Evolutionary conservation across 2,888 invertebrate species (phyloP).

Genomic region (Venustoraphidia nigricollis): DNA sequence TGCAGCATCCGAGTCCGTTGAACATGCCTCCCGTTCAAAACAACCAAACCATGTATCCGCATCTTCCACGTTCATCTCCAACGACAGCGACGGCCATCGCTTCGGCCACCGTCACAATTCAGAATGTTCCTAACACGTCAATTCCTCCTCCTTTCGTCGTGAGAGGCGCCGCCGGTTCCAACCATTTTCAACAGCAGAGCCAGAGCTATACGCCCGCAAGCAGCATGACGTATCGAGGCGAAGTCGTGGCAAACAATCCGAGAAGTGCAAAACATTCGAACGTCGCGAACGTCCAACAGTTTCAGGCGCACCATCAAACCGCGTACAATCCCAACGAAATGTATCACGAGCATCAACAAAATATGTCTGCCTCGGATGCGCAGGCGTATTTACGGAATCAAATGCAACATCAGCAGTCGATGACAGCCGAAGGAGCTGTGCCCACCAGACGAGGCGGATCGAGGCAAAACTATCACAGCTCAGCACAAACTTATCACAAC

Average conservation of each 20-base stretch:
- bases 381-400: conserved; percentile 21
- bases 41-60: conserved; percentile 36
- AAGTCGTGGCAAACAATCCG: conserved; percentile 12
- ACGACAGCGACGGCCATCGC: conserved; percentile 47
- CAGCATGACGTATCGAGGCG: conserved; percentile 14
- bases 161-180: conserved; percentile 30
- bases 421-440: conserved; percentile 14
- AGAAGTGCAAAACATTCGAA: conserved; percentile 17
- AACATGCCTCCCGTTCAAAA: conserved; percentile 24
- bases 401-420: conserved; percentile 16
- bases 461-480: conserved; percentile 27
- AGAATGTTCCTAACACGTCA: conserved; percentile 40
- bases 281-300: conserved; percentile 17
- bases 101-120: conserved; percentile 34
- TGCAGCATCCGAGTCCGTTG: conserved; percentile 44
- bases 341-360: conserved; percentile 27
- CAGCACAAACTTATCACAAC: conserved; percentile 28
- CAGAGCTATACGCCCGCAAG: conserved; percentile 10
- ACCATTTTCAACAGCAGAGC: conserved; percentile 22
- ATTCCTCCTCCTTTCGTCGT: conserved; percentile 35
- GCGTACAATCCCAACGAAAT: conserved; percentile 19
- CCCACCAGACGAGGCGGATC: conserved; percentile 16
- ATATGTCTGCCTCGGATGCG: conserved; percentile 20
- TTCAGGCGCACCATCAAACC: conserved; percentile 20
- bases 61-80: conserved; percentile 46